These are phyloP conservation scores for Megalopta genalis DNA, from an alignment of 1,140 invertebrate species.

Conservation along the genomic window DNA sequence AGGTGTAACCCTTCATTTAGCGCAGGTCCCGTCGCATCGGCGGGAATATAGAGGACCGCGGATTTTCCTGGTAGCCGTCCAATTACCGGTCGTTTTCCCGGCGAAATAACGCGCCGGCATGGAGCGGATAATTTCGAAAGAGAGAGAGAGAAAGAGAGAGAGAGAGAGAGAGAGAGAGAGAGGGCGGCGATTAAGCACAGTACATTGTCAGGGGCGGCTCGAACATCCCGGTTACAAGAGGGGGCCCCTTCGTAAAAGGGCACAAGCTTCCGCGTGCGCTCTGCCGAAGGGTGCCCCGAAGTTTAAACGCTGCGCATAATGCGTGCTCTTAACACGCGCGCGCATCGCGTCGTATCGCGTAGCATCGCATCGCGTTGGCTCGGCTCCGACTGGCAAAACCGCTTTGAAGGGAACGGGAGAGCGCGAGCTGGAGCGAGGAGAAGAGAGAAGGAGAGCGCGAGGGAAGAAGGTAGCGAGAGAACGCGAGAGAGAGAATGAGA, in stretches of 20 bases:
- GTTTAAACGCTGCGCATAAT: slow-evolving; percentile 45
- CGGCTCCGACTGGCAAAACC: not conserved
- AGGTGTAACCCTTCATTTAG: too few relatives aligned
- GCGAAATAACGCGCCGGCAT: not conserved
- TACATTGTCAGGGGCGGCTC: not conserved
- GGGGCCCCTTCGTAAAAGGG: slow-evolving; percentile 52
- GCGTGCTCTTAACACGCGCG: slow-evolving; percentile 49
- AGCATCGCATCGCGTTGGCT: slow-evolving; percentile 20
- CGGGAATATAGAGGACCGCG: too few relatives aligned
- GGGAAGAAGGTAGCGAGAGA: slow-evolving; percentile 15
- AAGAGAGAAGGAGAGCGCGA: not conserved
- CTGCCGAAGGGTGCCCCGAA: slow-evolving; percentile 8
- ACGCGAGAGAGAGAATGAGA: slow-evolving; percentile 12
- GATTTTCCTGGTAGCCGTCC: not conserved
- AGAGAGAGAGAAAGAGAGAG: too few relatives aligned
- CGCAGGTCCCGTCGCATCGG: too few relatives aligned
- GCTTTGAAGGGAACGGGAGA: slow-evolving; percentile 12
- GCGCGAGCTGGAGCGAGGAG: not conserved
- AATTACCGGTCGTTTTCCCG: slow-evolving; percentile 1
- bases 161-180: too few relatives aligned
- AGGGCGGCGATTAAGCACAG: slow-evolving; percentile 11
- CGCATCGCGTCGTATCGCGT: too few relatives aligned
- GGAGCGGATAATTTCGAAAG: slow-evolving; percentile 14
- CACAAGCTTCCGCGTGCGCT: slow-evolving; percentile 45
- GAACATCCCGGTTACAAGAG: slow-evolving; percentile 33